Evolutionary conservation across 2,797 vertebrate genomes (phyloP), one percentile per base, ranked within the genome.

Genomic region (Sebastes matsubarae): DNA sequence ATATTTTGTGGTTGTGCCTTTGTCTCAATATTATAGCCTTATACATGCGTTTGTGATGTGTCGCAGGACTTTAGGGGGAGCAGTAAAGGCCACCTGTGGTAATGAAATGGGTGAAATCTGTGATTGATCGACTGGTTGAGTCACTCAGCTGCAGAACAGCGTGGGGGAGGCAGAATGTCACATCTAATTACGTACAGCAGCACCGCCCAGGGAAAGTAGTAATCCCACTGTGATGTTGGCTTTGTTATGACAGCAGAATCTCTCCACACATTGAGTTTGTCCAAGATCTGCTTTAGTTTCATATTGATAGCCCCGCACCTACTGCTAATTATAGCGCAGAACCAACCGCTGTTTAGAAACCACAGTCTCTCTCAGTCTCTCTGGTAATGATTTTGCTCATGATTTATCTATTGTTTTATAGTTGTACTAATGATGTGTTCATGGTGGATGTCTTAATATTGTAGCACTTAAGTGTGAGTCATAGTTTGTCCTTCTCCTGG

Each of bases 91-190:
- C 84, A 87, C 87, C 82, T 87, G 86, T 76, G 32, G 63, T 85
- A 54, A 80, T 74, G 54, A 84, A 81, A 80, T 61, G 46, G 72
- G 64, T 75, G 29, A 57, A 82, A 57, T 57, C 61, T 52, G 64
- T 88, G 91, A 93, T 89, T 91, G 89, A 93, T 93, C 84, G 85
- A 71, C 69, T 76, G 80, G 75, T 83, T 81, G 87, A 93, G 86
- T 89, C 80, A 72, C 77, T 84, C 79, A 60, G 83, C 86, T 80
- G 80, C 75, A 83, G 88, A 82, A 30, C 76, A 66, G 79, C 24
- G 55, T 77, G 85, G 54, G 61, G 77, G 89, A 88, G 87, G 82
- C 85, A 87, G 74, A 81, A 85, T 92, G 92, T 92, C 92, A 89
- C 80, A 85, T 93, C 85, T 92, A 86, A 92, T 93, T 92, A 93